phyloP scores from a whole-genome alignment of 2,888 invertebrate species.

The Neoitamus cyanurus region DNA sequence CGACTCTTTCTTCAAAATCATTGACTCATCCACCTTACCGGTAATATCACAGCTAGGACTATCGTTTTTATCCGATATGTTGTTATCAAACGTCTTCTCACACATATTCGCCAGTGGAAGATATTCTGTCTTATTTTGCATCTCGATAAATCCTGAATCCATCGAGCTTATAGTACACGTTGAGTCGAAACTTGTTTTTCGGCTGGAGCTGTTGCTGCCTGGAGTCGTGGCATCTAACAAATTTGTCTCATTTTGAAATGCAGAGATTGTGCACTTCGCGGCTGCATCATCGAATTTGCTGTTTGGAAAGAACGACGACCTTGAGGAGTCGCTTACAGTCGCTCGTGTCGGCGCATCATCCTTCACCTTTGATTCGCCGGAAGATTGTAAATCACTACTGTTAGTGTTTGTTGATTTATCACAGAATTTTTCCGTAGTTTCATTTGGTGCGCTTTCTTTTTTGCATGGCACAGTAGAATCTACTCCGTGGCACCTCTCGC shows the following conservation, averaged over 20 bases:
- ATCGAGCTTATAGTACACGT: conserved; percentile 66
- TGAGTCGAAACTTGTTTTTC: conserved; percentile 66
- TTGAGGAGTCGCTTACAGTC: neutral
- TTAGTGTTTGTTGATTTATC: conserved; percentile 21
- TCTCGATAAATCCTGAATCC: conserved; percentile 67
- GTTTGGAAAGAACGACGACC: neutral
- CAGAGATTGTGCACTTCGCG: neutral
- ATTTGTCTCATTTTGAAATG: conserved; percentile 24
- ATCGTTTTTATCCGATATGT: neutral
- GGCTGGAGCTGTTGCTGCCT: conserved; percentile 62
- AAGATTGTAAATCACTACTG: neutral
- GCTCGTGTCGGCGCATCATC: neutral
- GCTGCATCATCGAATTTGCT: neutral
- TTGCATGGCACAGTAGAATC: conserved; percentile 21
- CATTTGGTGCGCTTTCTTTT: neutral
- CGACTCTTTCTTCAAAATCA: neutral
- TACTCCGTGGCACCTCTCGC: neutral
- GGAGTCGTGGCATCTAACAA: conserved; percentile 50
- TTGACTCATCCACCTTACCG: conserved; percentile 25
- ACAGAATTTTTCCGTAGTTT: conserved; percentile 18
- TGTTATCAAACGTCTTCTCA: conserved; percentile 9
- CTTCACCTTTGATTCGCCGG: neutral
- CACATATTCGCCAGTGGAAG: neutral
- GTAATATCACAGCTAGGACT: conserved; percentile 38
- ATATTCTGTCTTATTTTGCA: conserved; percentile 57